Conservation (phyloP, 2,888 invertebrate species). For the Tachina grossa region DNA sequence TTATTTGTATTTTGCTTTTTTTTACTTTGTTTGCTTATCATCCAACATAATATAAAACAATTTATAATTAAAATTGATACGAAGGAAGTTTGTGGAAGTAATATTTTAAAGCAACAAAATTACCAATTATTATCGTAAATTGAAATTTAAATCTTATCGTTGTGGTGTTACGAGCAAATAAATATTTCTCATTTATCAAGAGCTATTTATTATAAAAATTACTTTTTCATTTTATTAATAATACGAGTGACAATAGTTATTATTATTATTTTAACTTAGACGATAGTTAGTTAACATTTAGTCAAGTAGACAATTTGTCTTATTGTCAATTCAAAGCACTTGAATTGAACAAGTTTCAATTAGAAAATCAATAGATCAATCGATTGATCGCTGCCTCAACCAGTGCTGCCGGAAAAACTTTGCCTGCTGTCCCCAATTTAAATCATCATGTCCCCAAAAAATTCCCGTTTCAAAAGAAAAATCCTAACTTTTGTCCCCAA, state of each 20-base stretch:
- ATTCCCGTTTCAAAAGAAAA: no score
- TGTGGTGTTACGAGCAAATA: slow-evolving; percentile 21
- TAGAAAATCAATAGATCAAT: slow-evolving; percentile 67
- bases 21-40: slow-evolving; percentile 63
- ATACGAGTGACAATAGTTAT: not conserved
- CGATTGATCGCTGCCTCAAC: slow-evolving; percentile 53
- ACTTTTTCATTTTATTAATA: slow-evolving; percentile 44
- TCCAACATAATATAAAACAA: slow-evolving; percentile 68
- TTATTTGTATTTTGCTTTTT: slow-evolving; percentile 66
- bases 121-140: slow-evolving; percentile 74
- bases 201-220: slow-evolving; percentile 37
- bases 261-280: not conserved
- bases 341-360: slow-evolving; percentile 68
- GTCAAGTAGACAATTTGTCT: slow-evolving; percentile 1
- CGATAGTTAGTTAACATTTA: not conserved
- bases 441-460: no score
- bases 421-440: no score
- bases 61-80: slow-evolving; percentile 70
- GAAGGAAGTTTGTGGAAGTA: slow-evolving; percentile 9
- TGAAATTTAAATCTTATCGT: slow-evolving; percentile 70
- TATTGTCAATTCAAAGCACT: slow-evolving; percentile 30
- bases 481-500: no score
- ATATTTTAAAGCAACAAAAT: slow-evolving; percentile 69
- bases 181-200: slow-evolving; percentile 47
- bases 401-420: no score